These are phyloP conservation scores for Drosophila nigrodunni DNA, from an alignment of 1,140 invertebrate species.

Conservation along the genomic window DNA sequence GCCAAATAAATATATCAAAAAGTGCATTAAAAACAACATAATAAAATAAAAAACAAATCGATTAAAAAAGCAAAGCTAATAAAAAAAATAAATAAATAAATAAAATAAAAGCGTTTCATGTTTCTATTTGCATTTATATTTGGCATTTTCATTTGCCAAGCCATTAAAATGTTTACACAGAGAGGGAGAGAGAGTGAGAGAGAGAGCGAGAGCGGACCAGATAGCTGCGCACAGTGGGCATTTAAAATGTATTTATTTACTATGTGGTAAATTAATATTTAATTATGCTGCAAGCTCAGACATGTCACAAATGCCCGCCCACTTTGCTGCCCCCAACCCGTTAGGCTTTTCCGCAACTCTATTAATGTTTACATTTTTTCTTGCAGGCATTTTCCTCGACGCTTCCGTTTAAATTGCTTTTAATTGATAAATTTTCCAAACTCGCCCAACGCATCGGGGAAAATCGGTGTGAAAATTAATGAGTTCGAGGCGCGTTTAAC, in stretches of 20 bases:
- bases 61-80: neutral
- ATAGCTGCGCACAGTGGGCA: conserved; percentile 1
- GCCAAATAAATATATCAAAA: conserved; percentile 2
- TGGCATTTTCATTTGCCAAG: conserved; percentile 25
- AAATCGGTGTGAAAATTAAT: conserved; percentile 45
- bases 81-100: conserved; percentile 3
- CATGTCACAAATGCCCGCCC: neutral
- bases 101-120: conserved; percentile 1
- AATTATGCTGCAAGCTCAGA: conserved; percentile 58
- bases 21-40: neutral
- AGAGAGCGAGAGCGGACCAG: neutral
- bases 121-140: conserved; percentile 31
- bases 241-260: conserved; percentile 45
- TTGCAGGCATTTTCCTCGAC: conserved; percentile 58
- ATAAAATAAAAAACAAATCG: conserved; percentile 4
- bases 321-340: neutral
- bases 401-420: conserved; percentile 63
- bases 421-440: conserved; percentile 69
- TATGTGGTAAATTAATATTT: conserved; percentile 73
- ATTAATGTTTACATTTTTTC: conserved; percentile 73
- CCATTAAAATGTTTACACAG: conserved; percentile 33
- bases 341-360: conserved; percentile 19
- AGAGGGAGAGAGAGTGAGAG: neutral
- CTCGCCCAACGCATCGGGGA: conserved; percentile 24
- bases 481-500: conserved; percentile 55